phyloP scores from a whole-genome alignment of 37 sponge, comb jelly and placozoan genomes.

The Spongilla lacustris region DNA sequence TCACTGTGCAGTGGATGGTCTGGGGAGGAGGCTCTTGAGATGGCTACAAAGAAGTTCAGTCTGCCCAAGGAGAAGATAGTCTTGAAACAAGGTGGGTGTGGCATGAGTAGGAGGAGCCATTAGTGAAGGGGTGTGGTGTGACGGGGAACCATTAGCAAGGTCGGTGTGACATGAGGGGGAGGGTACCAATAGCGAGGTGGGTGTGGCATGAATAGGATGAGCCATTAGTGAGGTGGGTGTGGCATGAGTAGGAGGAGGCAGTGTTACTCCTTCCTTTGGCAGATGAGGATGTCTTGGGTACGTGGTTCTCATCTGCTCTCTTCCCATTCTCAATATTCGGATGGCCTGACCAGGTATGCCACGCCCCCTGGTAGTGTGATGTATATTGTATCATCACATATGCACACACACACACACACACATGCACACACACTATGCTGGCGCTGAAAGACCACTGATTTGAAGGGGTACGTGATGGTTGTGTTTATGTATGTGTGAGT shows the following conservation, averaged over 20 bases:
- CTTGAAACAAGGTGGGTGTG: constrained; percentile 68
- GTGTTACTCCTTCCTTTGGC: background rate
- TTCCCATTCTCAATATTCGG: constrained; percentile 97
- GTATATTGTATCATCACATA: too few relatives aligned
- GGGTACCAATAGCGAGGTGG: too few relatives aligned
- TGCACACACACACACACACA: constrained; percentile 16
- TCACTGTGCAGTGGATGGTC: constrained; percentile 68
- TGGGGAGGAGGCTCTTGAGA: constrained; percentile 86
- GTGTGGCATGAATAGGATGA: too few relatives aligned
- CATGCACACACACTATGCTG: background rate
- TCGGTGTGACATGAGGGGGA: too few relatives aligned
- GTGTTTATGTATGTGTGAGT: too few relatives aligned
- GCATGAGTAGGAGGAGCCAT: too few relatives aligned
- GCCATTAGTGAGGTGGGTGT: too few relatives aligned
- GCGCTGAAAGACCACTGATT: constrained; percentile 82
- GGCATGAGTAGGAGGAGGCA: background rate
- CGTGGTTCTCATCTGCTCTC: constrained; percentile 98
- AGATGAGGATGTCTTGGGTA: constrained; percentile 99
- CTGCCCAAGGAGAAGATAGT: constrained; percentile 71
- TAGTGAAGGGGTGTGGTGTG: constrained; percentile 55
- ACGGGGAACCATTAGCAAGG: too few relatives aligned
- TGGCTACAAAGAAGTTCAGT: constrained; percentile 85
- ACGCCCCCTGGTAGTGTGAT: background rate
- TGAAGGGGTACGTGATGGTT: background rate
- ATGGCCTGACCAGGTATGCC: constrained; percentile 85